Evolutionary conservation across 1,140 invertebrate genomes (phyloP).

Genomic region (Centruroides sculpturatus): DNA sequence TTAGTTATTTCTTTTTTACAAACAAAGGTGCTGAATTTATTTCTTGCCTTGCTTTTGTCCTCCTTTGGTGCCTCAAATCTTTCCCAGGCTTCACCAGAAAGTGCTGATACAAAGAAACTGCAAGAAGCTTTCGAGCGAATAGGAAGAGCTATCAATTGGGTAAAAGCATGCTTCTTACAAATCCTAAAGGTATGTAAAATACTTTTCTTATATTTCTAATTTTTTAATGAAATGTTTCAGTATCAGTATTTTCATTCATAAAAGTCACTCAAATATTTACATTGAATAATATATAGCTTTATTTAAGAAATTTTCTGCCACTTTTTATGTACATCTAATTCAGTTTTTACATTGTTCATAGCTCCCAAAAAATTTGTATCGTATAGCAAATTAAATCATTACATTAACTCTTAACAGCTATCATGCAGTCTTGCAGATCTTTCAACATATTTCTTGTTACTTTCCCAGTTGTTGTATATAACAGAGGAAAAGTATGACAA

Average conservation of each 20-base stretch:
- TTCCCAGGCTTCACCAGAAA: conserved; percentile 35
- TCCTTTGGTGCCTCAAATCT: conserved; percentile 93
- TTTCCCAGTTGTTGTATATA: no score
- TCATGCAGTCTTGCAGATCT: no score
- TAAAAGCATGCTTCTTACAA: conserved; percentile 39
- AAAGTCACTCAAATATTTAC: background rate
- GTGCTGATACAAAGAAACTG: conserved; percentile 86
- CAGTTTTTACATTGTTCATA: no score
- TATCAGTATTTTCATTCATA: background rate
- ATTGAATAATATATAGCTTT: no score
- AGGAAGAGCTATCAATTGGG: conserved; percentile 73
- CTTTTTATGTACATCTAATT: no score
- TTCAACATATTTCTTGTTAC: no score
- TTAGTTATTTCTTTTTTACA: no score
- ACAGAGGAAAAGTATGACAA: no score
- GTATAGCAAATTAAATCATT: no score
- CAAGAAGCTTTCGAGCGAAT: conserved; percentile 91
- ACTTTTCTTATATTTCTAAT: background rate
- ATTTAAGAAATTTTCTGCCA: no score
- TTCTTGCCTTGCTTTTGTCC: conserved; percentile 95
- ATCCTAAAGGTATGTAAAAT: conserved; percentile 7
- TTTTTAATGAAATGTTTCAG: background rate
- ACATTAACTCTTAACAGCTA: no score
- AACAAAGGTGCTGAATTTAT: conserved; percentile 68
- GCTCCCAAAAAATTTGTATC: no score